Evolutionary conservation across 2,113 vertebrate species (phyloP).

Genomic region (Colinus virginianus): DNA sequence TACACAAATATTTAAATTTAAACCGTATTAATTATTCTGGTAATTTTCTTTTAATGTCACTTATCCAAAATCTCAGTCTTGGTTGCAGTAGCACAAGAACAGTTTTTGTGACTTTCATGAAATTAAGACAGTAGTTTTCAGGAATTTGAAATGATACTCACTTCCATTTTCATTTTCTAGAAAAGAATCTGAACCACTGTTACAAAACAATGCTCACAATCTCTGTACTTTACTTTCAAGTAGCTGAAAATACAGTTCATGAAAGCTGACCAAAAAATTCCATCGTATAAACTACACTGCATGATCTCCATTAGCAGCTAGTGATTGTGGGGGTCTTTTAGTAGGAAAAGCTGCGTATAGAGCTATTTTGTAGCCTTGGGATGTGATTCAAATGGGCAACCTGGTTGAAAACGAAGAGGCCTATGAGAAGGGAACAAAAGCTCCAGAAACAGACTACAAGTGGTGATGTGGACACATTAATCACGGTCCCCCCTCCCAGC

Average conservation of each 20-base stretch:
- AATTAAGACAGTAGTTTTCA: neutral
- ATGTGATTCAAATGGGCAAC: neutral
- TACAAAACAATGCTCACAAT: neutral
- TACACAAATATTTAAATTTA: neutral
- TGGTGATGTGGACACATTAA: neutral
- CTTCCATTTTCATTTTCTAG: neutral
- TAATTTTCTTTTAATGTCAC: neutral
- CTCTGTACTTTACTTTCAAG: neutral
- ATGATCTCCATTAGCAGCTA: neutral
- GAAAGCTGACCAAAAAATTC: neutral
- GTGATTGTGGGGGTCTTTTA: neutral
- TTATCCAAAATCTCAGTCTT: neutral
- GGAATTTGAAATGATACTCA: neutral
- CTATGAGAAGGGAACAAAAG: neutral
- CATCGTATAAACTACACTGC: neutral
- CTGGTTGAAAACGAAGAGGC: neutral
- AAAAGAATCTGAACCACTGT: neutral
- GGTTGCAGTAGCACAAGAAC: neutral
- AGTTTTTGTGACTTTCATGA: neutral
- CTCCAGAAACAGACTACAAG: fast-evolving
- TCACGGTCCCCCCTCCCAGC: fast-evolving
- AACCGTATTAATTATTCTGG: neutral
- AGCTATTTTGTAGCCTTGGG: neutral
- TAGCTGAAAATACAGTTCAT: neutral
- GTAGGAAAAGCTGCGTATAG: neutral